phyloP scores from a whole-genome alignment of 2,797 vertebrate genomes.

The Lindbergichthys nudifrons region DNA sequence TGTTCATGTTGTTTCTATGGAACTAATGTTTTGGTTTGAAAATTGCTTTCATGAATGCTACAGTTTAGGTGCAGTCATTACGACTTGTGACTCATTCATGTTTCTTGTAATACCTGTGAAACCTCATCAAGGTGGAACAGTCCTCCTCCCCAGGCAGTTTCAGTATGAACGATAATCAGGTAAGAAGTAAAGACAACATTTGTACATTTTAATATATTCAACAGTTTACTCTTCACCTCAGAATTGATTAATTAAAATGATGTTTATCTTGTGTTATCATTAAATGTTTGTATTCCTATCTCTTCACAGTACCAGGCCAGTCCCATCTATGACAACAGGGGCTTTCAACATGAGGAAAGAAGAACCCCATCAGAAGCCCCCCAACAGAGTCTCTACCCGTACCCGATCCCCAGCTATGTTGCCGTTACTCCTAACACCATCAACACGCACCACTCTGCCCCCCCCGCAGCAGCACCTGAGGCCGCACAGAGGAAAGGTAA shows the following conservation, averaged over 20 bases:
- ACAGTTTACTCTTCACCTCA: neutral
- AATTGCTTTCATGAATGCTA: neutral
- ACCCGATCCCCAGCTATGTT: constrained; percentile 24
- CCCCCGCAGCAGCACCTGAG: neutral
- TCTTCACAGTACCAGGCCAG: constrained; percentile 35
- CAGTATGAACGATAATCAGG: constrained; percentile 57
- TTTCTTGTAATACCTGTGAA: neutral
- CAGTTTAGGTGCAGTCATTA: neutral
- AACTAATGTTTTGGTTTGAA: neutral
- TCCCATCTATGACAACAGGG: constrained; percentile 67
- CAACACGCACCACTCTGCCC: constrained; percentile 59
- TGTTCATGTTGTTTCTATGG: neutral
- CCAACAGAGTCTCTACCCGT: constrained; percentile 21
- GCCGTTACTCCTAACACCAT: constrained; percentile 30
- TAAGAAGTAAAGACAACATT: constrained; percentile 27
- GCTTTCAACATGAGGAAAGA: constrained; percentile 64
- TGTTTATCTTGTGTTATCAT: neutral
- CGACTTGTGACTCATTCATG: neutral
- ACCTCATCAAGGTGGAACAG: constrained; percentile 2
- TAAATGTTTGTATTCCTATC: neutral
- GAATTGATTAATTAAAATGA: neutral
- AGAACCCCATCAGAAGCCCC: constrained; percentile 42
- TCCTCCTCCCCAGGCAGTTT: neutral
- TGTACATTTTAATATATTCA: neutral
- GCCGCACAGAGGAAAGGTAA: constrained; percentile 60